phyloP scores from a whole-genome alignment of 2,113 vertebrate species.

The Bagarius yarrelli region DNA sequence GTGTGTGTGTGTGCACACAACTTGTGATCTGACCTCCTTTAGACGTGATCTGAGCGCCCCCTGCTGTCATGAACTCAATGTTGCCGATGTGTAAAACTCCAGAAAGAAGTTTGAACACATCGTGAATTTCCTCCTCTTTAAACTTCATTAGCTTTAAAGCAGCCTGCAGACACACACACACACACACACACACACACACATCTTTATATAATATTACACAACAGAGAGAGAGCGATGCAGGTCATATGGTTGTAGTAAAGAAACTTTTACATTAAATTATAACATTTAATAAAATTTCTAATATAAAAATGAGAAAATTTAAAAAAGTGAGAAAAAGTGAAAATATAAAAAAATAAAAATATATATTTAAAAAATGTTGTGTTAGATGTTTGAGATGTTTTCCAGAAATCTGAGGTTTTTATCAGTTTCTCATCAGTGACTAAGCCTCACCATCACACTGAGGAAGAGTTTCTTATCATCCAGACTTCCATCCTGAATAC shows the following conservation, averaged over 20 bases:
- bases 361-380: too few relatives aligned
- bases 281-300: too few relatives aligned
- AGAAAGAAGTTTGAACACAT: conserved; percentile 86
- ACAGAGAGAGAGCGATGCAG: too few relatives aligned
- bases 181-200: conserved; percentile 24
- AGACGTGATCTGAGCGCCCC: conserved; percentile 84
- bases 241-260: too few relatives aligned
- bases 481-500: conserved; percentile 76
- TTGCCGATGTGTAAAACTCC: conserved; percentile 88
- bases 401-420: neutral
- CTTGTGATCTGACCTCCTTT: conserved; percentile 74
- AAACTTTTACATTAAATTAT: too few relatives aligned
- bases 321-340: too few relatives aligned
- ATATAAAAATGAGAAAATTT: too few relatives aligned
- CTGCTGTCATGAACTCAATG: conserved; percentile 89
- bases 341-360: too few relatives aligned
- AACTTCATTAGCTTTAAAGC: conserved; percentile 88
- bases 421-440: neutral
- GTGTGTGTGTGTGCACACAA: too few relatives aligned
- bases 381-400: neutral
- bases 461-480: conserved; percentile 81
- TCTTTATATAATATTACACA: neutral
- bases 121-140: conserved; percentile 83
- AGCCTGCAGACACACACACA: conserved; percentile 63
- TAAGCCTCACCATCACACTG: conserved; percentile 79